Base-by-base conservation (phyloP, 2,888 invertebrate genomes). In the Luffia ferchaultella region DNA sequence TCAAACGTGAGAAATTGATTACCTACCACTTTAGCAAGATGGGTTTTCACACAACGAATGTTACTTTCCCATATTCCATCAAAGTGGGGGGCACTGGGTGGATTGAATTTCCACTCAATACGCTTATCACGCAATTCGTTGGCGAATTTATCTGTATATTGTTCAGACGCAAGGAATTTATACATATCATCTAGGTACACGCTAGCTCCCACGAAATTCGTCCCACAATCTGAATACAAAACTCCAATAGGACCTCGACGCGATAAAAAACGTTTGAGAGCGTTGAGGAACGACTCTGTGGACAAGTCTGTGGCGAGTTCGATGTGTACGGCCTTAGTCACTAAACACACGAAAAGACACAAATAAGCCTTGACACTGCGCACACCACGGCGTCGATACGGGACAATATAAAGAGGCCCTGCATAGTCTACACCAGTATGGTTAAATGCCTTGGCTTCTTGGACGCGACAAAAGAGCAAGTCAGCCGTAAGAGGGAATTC, bases 391-490 rank as follows among this genome's bases (percentile, higher is more conserved):
- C 44, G 46, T 1, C 48, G 46, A 3, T 17, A 17, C 16, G 16
- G 42, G 3, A 45, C 46, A 9, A 50, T 41, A 7, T 19, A 20
- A 18, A 51, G 52, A 12, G 54, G 54, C 12, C 54, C 54, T 1
- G 44, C 54, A 46, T 49, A 52, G 19, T 54, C 54, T 2, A 54
- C 54, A 12, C 18, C 54, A 2, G 30, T 20, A 20, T 55, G 53
- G 3, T 9, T 17, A 30, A 54, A 54, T 15, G 44, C 19, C 20
- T 50, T 54, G 1, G 30, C 50, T 52, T 52, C 16, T 12, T 5
- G 16, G 2, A 54, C 52, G 16, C 52, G 18, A 12, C 16, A 40
- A 9, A 42, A 12, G 3, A 50, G 54, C 1, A 52, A 18, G 19
- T 48, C 46, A 15, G 42, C 50, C 54, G 50, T 50, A 7, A 40